Percentiles rank a stretch among this genome's conserved stretches.
phyloP scores from a whole-genome alignment of 2,797 vertebrate species.

The Pangasius macronema region DNA sequence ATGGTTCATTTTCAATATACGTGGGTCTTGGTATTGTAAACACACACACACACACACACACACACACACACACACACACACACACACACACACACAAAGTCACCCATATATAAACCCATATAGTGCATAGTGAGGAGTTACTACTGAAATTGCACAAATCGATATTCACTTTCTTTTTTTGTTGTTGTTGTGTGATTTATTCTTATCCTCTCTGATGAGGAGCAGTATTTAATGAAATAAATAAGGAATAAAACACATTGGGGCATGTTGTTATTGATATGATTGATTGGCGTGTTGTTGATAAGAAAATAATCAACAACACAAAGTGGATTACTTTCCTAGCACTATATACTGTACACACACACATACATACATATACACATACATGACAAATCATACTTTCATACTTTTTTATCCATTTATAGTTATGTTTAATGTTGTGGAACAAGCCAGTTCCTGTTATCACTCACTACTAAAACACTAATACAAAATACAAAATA shows the following conservation, averaged over 20 bases:
- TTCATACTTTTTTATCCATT: too few species aligned
- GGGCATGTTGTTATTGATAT: too few species aligned
- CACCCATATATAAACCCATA: background rate
- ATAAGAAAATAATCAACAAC: background rate
- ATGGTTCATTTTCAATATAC: conserved; percentile 62
- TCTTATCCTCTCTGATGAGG: background rate
- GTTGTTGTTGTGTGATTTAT: background rate
- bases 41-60: conserved; percentile 1
- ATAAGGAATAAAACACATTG: background rate
- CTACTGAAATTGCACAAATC: background rate
- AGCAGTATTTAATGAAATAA: background rate
- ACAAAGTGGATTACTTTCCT: background rate
- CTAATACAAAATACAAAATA: too few species aligned
- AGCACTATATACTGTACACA: background rate
- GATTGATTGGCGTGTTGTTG: too few species aligned
- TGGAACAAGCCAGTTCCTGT: too few species aligned
- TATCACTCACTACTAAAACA: too few species aligned
- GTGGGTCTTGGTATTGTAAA: conserved; percentile 33
- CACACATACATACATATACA: too few species aligned
- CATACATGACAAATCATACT: too few species aligned
- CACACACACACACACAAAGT: conserved; percentile 16
- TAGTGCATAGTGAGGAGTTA: background rate
- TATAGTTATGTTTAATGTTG: too few species aligned
- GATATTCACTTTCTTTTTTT: background rate
- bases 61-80: conserved; percentile 22